Percentiles rank a stretch among this genome's conserved stretches.
Evolutionary conservation across 2,113 vertebrate genomes (phyloP).

Genomic region (Speoplatyrhinus poulsoni): DNA sequence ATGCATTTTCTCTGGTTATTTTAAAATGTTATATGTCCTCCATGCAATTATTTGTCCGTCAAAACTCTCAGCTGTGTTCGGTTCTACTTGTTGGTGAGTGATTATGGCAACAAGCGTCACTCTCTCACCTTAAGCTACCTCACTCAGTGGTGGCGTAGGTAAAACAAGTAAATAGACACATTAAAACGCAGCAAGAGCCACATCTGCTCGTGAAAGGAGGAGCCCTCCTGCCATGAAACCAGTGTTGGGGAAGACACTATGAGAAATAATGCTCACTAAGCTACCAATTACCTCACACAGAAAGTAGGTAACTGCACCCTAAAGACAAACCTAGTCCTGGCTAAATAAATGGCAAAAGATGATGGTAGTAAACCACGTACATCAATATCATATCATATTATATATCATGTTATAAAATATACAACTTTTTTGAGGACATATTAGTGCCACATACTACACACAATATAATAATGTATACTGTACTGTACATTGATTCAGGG

Average conservation of each 20-base stretch:
- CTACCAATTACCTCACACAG: too few relatives aligned
- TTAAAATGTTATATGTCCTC: constrained; percentile 16
- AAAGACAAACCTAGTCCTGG: too few relatives aligned
- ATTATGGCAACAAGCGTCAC: constrained; percentile 35
- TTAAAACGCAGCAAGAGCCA: constrained; percentile 62
- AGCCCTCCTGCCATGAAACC: constrained; percentile 52
- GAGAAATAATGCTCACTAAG: too few relatives aligned
- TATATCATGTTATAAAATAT: too few relatives aligned
- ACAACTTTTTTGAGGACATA: too few relatives aligned
- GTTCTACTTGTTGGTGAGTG: constrained; percentile 33
- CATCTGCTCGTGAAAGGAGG: constrained; percentile 66
- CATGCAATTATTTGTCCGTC: constrained; percentile 5
- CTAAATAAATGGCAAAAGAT: too few relatives aligned
- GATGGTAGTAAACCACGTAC: too few relatives aligned
- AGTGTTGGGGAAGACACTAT: constrained; percentile 36
- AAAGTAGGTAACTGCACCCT: too few relatives aligned
- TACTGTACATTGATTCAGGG: too few relatives aligned
- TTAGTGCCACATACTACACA: too few relatives aligned
- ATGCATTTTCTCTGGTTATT: constrained; percentile 26
- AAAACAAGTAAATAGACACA: constrained; percentile 73
- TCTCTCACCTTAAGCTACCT: constrained; percentile 57
- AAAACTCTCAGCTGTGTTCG: constrained; percentile 17
- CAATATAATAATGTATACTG: too few relatives aligned
- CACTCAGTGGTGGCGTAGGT: constrained; percentile 33
- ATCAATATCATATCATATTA: too few relatives aligned